phyloP scores from a whole-genome alignment of 2,888 invertebrate species.

The Habrosyne pyritoides region DNA sequence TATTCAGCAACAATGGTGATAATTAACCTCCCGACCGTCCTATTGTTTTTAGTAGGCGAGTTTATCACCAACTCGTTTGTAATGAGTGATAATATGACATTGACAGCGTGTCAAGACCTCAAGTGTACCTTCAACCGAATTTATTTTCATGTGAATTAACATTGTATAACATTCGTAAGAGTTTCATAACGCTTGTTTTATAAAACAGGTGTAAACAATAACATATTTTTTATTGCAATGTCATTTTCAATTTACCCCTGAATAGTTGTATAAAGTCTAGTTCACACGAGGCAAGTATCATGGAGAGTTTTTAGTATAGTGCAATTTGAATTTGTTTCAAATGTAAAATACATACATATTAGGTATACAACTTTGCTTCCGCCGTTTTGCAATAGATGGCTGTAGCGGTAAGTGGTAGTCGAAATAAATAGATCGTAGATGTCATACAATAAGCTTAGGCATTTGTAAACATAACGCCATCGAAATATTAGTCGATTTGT shows the following conservation, averaged over 20 bases:
- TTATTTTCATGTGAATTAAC: constrained; percentile 23
- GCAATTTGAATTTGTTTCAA: not conserved
- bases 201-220: not conserved
- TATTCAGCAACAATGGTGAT: not conserved
- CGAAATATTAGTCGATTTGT: too few relatives aligned
- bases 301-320: not conserved
- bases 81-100: constrained; percentile 21
- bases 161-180: constrained; percentile 37
- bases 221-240: not conserved
- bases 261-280: not conserved
- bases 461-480: too few relatives aligned
- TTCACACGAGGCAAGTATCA: not conserved
- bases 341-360: too few relatives aligned
- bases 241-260: not conserved
- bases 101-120: constrained; percentile 16
- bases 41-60: constrained; percentile 17
- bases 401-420: too few relatives aligned
- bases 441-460: too few relatives aligned
- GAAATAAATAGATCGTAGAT: too few relatives aligned
- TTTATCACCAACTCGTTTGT: not conserved
- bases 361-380: too few relatives aligned
- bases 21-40: constrained; percentile 9
- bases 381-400: too few relatives aligned
- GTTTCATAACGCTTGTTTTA: constrained; percentile 21
- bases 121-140: constrained; percentile 15